Percentiles rank a stretch among this genome's conserved stretches.
phyloP scores from a whole-genome alignment of 30 jellyfish, hydroid and myxozoan species.

The Cassiopea xamachana region DNA sequence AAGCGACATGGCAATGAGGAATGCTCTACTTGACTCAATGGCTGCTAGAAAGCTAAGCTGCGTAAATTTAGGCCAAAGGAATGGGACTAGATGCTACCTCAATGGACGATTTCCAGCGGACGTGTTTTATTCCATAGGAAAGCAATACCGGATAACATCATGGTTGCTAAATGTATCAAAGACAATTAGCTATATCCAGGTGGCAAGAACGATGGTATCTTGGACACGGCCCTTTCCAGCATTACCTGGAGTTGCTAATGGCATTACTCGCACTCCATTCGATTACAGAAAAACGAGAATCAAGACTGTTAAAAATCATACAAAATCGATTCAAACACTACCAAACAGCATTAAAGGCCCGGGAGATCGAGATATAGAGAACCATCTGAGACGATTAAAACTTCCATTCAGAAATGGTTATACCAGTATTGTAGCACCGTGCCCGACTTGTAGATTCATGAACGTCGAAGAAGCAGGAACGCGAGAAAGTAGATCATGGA shows the following conservation, averaged over 20 bases:
- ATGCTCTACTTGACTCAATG: neutral
- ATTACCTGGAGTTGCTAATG: neutral
- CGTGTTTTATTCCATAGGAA: too few relatives aligned
- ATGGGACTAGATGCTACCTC: neutral
- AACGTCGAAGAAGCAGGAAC: neutral
- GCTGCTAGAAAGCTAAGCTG: neutral
- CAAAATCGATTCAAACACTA: conserved; percentile 12
- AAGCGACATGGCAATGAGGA: neutral
- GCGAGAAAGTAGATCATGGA: conserved; percentile 36
- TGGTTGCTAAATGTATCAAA: neutral
- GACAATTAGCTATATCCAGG: neutral
- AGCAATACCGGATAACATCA: neutral
- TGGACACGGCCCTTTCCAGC: neutral
- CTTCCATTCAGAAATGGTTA: conserved; percentile 62
- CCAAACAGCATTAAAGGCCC: conserved; percentile 20
- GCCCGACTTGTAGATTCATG: conserved; percentile 32
- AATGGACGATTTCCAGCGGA: too few relatives aligned
- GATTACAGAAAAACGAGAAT: neutral
- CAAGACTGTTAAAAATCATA: neutral
- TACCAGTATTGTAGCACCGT: conserved; percentile 61
- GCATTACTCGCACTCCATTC: neutral
- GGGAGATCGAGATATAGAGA: conserved; percentile 25
- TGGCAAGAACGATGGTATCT: neutral
- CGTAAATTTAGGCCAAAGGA: neutral
- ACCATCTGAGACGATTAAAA: conserved; percentile 13